Base-by-base conservation (phyloP, 2,113 vertebrate species). In the Microtus pennsylvanicus region DNA sequence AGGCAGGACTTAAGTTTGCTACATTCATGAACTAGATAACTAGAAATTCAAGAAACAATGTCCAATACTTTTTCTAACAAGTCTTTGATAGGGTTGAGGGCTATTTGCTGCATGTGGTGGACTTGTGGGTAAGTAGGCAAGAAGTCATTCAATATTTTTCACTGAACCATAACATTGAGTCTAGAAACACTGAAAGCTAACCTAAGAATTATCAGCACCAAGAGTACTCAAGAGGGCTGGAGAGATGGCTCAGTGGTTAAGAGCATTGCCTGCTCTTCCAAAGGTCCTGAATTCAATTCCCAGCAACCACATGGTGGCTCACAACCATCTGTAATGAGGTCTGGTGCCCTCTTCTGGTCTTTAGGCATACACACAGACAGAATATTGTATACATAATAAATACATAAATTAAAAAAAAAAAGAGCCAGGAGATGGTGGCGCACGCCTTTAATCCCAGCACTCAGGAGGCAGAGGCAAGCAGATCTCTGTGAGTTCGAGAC, bases 131-230 rank as follows among this genome's bases (percentile, higher is more conserved):
- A 21, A 19, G 24, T 24, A 42, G 81, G 58, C 70, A 63, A 63
- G 61, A 3, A 74, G 47, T 86, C 26, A 61, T 52, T 89, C 58
- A 42, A 6, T 58, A 22, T 87, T 69, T 61, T 7, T 21, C 55
- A 58, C 5, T 58, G 55, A 58, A 58, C 55, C 19, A 19, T 58
- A 58, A 58, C 55, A 58, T 7, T 58, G 65, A 28, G 26, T 87
- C 52, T 67, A 52, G 70, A 69, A 90, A 88, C n/a, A 91, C 19
- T 80, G 77, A 94, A 89, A 94, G n/a, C 61, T 45, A 11, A 67
- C 13, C 72, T 50, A 91, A 80, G 13, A 97, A 94, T 33, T 45
- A 88, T 52, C 38, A 78, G 30, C 26, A 47, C 75, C 75, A 77
- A 94, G 69, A 61, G 33, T 28, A 58, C 33, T 35, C 28, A 7